Conservation (phyloP, 2,797 vertebrate species). For the Urophycis tenuis region DNA sequence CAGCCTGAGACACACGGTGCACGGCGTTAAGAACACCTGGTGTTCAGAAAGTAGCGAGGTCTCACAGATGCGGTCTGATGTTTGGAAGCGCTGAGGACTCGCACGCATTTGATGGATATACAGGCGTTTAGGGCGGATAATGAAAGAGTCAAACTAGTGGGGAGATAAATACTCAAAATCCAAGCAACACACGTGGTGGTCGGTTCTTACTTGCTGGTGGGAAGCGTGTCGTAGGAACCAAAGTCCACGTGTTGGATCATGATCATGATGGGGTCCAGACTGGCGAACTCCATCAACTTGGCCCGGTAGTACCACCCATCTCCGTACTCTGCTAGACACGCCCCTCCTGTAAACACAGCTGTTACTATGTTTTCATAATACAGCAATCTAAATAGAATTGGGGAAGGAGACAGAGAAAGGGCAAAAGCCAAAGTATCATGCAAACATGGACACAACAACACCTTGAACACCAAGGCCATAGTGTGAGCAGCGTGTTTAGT, state of each 20-base stretch:
- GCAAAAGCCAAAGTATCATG: background rate
- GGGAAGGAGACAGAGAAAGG: background rate
- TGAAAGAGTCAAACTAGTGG: no score
- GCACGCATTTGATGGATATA: background rate
- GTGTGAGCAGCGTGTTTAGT: background rate
- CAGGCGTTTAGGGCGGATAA: background rate
- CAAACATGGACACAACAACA: background rate
- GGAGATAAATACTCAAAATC: no score
- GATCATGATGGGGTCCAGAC: slow-evolving; percentile 69
- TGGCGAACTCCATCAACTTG: slow-evolving; percentile 69
- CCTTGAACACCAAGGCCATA: background rate
- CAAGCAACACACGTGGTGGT: background rate
- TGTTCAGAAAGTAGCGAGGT: background rate
- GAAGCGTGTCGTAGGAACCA: slow-evolving; percentile 76
- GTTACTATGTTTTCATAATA: no score
- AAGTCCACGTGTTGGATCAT: slow-evolving; percentile 88
- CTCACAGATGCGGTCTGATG: background rate
- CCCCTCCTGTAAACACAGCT: slow-evolving; percentile 63
- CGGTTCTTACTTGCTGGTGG: slow-evolving; percentile 70
- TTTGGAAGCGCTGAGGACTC: no score
- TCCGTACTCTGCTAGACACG: slow-evolving; percentile 84
- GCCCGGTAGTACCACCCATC: slow-evolving; percentile 84
- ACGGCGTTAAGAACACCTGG: background rate
- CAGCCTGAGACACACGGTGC: slow-evolving; percentile 62
- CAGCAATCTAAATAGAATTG: no score